phyloP scores from a whole-genome alignment of 2,888 invertebrate species.

The Lampropteryx suffumata region DNA sequence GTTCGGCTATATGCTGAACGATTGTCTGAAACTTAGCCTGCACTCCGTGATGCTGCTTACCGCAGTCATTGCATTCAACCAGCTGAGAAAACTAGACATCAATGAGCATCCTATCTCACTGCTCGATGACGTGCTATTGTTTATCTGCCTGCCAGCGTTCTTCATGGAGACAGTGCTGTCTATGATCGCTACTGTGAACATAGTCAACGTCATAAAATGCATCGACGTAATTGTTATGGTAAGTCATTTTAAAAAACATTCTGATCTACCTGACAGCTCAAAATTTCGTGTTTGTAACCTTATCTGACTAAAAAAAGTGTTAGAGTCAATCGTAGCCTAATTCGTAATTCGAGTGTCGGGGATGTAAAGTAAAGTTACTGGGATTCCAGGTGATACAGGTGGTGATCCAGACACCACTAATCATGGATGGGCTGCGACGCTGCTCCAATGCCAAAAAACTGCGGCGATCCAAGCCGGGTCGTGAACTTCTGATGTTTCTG shows the following conservation, averaged over 20 bases:
- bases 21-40: slow-evolving; percentile 78
- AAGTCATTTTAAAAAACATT: slow-evolving; percentile 36
- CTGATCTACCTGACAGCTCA: no score
- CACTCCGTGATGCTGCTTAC: slow-evolving; percentile 83
- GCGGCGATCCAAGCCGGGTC: slow-evolving; percentile 86
- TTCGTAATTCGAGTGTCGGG: no score
- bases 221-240: slow-evolving; percentile 82
- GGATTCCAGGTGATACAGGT: slow-evolving; percentile 85
- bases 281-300: no score
- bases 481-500: slow-evolving; percentile 89
- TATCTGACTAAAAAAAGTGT: no score
- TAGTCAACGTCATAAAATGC: slow-evolving; percentile 74
- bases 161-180: slow-evolving; percentile 87
- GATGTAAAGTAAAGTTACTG: background rate
- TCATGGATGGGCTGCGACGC: slow-evolving; percentile 88
- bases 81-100: slow-evolving; percentile 85
- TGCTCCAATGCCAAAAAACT: slow-evolving; percentile 86
- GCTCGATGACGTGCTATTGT: slow-evolving; percentile 87
- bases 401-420: slow-evolving; percentile 87
- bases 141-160: slow-evolving; percentile 88
- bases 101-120: slow-evolving; percentile 85
- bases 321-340: no score
- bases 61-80: slow-evolving; percentile 83
- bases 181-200: slow-evolving; percentile 84
- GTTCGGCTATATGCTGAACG: slow-evolving; percentile 75